A percentile compares a stretch with the other conserved stretches of the same genome.
phyloP scores from a whole-genome alignment of 1,140 invertebrate genomes.

The Globodera rostochiensis region DNA sequence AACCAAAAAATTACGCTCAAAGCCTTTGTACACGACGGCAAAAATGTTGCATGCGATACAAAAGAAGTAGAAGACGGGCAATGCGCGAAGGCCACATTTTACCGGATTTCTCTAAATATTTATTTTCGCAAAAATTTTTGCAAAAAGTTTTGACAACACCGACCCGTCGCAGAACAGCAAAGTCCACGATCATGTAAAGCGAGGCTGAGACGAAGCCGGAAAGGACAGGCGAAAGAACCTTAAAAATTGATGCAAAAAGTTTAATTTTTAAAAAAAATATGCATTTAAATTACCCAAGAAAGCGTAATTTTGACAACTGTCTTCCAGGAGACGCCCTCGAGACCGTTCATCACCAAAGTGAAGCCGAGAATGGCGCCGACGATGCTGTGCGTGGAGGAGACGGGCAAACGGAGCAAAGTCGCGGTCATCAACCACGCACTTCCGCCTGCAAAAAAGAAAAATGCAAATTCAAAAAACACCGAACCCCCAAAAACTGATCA shows the following conservation, averaged over 20 bases:
- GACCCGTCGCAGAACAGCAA: constrained; percentile 66
- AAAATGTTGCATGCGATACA: constrained; percentile 88
- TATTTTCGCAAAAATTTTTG: constrained; percentile 1
- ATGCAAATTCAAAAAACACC: background rate
- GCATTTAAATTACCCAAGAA: constrained; percentile 48
- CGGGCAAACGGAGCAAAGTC: constrained; percentile 86
- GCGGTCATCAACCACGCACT: constrained; percentile 83
- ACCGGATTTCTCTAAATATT: constrained; percentile 74
- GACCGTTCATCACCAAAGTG: constrained; percentile 84
- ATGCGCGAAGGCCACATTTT: constrained; percentile 77
- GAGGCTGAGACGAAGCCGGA: constrained; percentile 43
- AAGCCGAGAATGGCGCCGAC: constrained; percentile 95
- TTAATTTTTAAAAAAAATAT: background rate
- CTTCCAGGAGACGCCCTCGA: constrained; percentile 80
- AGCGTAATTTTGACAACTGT: constrained; percentile 77
- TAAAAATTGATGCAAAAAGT: background rate
- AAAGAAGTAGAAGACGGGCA: constrained; percentile 89
- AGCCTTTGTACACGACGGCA: constrained; percentile 80
- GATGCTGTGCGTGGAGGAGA: constrained; percentile 85
- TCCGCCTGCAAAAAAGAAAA: constrained; percentile 22
- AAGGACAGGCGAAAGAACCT: constrained; percentile 40
- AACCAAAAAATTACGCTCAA: constrained; percentile 16
- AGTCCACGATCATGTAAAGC: constrained; percentile 48
- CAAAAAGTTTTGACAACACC: background rate
- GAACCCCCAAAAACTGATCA: too few species aligned